Percentiles rank a stretch among this genome's conserved stretches.
Evolutionary conservation across 2,113 vertebrate genomes (phyloP).

Genomic region (Empidonax traillii): DNA sequence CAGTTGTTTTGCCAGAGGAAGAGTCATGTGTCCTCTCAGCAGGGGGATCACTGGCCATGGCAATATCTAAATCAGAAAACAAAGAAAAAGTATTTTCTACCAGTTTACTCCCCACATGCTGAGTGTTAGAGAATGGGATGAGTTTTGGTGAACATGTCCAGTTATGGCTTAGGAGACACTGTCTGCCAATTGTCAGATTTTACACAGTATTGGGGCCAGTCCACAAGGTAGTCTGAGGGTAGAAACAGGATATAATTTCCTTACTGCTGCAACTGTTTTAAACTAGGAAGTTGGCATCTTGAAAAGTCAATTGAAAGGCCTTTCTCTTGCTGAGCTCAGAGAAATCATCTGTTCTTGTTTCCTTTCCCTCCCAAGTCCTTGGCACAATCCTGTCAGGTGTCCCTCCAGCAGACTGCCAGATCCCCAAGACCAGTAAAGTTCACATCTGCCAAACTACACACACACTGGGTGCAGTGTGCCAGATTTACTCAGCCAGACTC

Average conservation of each 20-base stretch:
- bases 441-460: background rate
- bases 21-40: fast-evolving
- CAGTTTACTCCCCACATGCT: background rate
- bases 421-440: background rate
- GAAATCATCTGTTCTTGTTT: background rate
- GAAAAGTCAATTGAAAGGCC: background rate
- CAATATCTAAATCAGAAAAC: background rate
- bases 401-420: background rate
- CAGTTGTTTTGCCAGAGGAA: fast-evolving
- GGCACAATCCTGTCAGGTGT: background rate
- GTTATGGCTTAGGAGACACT: background rate
- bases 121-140: background rate
- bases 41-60: fast-evolving
- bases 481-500: background rate
- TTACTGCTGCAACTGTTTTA: background rate
- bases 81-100: background rate
- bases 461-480: background rate
- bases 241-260: background rate
- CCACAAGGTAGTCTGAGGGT: background rate
- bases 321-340: background rate
- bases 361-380: background rate
- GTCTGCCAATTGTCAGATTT: background rate
- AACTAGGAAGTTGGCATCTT: background rate
- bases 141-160: background rate
- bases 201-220: background rate